A percentile compares a stretch with the other conserved stretches of the same genome.
Conservation (phyloP, 1,140 invertebrate genomes). For the Drosophila arizonae region DNA sequence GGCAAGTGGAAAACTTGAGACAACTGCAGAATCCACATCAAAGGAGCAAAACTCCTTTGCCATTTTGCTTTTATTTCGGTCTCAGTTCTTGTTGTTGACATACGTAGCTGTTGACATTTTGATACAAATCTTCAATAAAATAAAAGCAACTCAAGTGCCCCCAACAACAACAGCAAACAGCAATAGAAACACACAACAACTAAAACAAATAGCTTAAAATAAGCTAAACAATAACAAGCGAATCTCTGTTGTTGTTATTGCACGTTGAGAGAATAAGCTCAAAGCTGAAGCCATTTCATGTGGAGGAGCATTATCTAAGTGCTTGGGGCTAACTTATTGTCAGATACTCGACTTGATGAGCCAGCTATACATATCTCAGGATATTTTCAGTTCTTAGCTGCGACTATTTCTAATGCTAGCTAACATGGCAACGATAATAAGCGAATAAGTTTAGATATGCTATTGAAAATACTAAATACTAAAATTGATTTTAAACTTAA, state of each 20-base stretch:
- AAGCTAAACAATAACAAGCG: constrained; percentile 39
- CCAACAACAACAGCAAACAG: constrained; percentile 40
- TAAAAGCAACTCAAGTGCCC: constrained; percentile 71
- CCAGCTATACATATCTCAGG: neutral
- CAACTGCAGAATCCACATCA: constrained; percentile 64
- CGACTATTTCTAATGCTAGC: no score
- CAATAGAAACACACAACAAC: constrained; percentile 13
- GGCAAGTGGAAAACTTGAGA: constrained; percentile 53
- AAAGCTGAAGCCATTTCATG: constrained; percentile 35
- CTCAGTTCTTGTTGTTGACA: constrained; percentile 53
- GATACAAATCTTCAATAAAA: constrained; percentile 78
- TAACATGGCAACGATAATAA: no score
- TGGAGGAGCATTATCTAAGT: constrained; percentile 48
- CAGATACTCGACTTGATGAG: constrained; percentile 31
- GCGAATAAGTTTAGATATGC: no score
- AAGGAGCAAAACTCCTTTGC: constrained; percentile 64
- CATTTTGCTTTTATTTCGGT: constrained; percentile 34
- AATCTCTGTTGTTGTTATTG: constrained; percentile 8
- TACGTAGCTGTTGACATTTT: constrained; percentile 72
- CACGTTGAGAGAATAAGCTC: neutral
- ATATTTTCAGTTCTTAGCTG: neutral
- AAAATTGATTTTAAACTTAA: no score
- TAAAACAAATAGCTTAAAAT: constrained; percentile 22
- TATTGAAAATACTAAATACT: no score
- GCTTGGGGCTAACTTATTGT: constrained; percentile 13